These are phyloP conservation scores for Heliocidaris tuberculata DNA, from an alignment of 35 echinoderm and acorn worm species.

Conservation along the genomic window DNA sequence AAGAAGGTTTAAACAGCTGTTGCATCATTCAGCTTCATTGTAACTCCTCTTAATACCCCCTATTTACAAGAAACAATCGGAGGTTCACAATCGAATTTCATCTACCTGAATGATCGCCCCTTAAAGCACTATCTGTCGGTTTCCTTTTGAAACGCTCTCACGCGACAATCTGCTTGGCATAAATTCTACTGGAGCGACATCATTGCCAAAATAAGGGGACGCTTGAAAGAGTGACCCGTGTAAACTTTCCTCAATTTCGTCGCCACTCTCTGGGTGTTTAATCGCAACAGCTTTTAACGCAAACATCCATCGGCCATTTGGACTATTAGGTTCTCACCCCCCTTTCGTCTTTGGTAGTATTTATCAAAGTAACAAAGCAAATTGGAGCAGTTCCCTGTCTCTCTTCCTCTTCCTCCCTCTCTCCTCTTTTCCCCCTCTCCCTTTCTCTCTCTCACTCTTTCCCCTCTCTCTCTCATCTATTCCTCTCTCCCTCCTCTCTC, in stretches of 20 bases:
- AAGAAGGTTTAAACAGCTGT: background rate
- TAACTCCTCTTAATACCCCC: background rate
- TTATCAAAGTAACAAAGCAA: background rate
- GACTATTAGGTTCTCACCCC: background rate
- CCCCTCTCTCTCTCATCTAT: no score
- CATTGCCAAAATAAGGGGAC: background rate
- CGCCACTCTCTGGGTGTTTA: background rate
- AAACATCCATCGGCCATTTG: background rate
- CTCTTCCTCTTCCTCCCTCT: background rate
- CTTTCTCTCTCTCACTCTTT: no score
- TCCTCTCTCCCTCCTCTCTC: no score
- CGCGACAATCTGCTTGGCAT: background rate
- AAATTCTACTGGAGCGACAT: background rate
- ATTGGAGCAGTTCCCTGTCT: background rate
- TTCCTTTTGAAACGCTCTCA: background rate
- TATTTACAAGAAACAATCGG: background rate
- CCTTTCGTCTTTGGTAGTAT: background rate
- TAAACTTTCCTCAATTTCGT: background rate
- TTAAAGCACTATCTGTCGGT: background rate
- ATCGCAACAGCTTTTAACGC: background rate
- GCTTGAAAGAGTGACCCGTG: background rate
- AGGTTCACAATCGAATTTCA: background rate
- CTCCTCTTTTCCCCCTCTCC: background rate
- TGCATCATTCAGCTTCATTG: background rate
- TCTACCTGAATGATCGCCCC: background rate